Evolutionary conservation across 1,140 invertebrate genomes (phyloP).

Genomic region (Drosophila athabasca): DNA sequence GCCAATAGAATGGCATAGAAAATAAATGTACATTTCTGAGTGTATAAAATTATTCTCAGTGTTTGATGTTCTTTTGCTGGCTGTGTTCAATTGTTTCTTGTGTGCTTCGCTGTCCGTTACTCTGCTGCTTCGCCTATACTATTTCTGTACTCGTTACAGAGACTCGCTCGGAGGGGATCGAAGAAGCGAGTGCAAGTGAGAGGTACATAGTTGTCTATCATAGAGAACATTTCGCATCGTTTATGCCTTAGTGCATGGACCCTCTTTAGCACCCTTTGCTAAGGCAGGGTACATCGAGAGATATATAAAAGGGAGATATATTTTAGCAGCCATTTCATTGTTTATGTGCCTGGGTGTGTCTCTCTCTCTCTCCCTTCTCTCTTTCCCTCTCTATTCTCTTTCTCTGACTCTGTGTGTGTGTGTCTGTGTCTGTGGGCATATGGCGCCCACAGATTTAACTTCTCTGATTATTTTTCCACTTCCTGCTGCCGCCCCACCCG

Average conservation of each 20-base stretch:
- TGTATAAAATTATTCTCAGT: no score
- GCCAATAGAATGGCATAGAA: background rate
- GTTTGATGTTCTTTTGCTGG: no score
- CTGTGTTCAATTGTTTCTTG: no score
- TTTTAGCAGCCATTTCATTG: constrained; percentile 72
- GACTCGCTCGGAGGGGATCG: no score
- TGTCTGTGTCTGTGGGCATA: constrained; percentile 36
- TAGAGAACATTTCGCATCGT: no score
- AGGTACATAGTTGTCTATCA: no score
- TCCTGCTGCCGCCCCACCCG: constrained; percentile 21
- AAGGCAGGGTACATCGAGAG: constrained; percentile 45
- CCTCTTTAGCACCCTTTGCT: constrained; percentile 11
- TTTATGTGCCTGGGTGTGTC: constrained; percentile 67
- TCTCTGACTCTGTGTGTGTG: background rate
- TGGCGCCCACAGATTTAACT: constrained; percentile 77
- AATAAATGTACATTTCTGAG: no score
- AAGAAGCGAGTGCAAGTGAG: no score
- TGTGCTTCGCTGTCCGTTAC: no score
- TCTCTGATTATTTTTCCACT: constrained; percentile 77
- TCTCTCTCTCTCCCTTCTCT: constrained; percentile 13
- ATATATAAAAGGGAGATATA: constrained; percentile 54
- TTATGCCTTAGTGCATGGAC: background rate
- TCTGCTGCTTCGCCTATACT: no score
- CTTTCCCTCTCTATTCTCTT: background rate
- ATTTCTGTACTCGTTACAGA: no score